phyloP scores from a whole-genome alignment of 2,113 vertebrate species.

The Pleuronectes platessa region DNA sequence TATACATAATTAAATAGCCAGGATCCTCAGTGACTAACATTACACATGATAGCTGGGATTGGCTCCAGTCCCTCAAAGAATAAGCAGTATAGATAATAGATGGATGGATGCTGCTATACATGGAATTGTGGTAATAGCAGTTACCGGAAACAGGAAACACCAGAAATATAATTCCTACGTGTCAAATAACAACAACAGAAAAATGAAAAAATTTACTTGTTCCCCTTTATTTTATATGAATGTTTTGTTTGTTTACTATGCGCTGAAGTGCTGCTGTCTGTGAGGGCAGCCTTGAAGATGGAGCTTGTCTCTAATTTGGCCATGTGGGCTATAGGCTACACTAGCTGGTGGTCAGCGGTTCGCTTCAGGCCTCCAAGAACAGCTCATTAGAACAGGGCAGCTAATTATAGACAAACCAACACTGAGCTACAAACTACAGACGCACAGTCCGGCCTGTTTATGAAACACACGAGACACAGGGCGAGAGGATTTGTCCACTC shows the following conservation, averaged over 20 bases:
- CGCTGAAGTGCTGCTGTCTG: conserved; percentile 18
- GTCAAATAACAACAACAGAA: neutral
- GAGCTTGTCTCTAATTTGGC: conserved; percentile 65
- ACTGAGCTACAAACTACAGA: conserved; percentile 11
- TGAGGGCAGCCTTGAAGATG: conserved; percentile 45
- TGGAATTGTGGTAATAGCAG: too few relatives aligned
- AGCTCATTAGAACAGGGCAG: conserved; percentile 53
- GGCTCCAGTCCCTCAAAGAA: too few relatives aligned
- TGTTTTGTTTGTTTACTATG: conserved; percentile 44
- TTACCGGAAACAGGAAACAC: conserved; percentile 8
- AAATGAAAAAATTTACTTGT: conserved; percentile 17
- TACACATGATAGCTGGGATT: too few relatives aligned
- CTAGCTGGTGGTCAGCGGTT: conserved; percentile 69
- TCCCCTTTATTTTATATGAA: conserved; percentile 5
- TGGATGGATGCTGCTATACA: too few relatives aligned
- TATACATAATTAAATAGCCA: too few relatives aligned
- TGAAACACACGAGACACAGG: conserved; percentile 23
- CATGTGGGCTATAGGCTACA: conserved; percentile 47
- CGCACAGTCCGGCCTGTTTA: conserved; percentile 9
- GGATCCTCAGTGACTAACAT: too few relatives aligned
- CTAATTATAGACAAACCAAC: conserved; percentile 57
- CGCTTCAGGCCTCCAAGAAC: conserved; percentile 53
- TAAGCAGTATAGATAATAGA: too few relatives aligned
- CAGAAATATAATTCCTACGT: conserved; percentile 25
- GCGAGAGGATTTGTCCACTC: neutral